Conservation (phyloP, 2,797 vertebrate species). For the Bradypodion ventrale region DNA sequence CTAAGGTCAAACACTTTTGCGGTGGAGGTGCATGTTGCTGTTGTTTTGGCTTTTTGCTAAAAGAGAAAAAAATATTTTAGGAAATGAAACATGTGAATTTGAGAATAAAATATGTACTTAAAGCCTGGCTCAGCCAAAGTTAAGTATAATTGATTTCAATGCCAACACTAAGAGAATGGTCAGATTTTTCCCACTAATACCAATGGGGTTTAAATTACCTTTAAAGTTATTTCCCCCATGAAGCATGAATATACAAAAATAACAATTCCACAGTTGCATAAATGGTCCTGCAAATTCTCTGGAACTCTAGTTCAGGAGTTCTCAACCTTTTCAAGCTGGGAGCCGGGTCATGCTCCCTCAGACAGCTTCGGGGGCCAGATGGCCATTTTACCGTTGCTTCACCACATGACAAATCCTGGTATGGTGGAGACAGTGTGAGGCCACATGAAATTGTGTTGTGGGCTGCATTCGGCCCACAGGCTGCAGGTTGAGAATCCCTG, state of each 20-base stretch:
- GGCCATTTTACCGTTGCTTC: no score
- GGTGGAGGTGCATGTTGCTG: conserved; percentile 86
- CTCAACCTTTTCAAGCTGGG: no score
- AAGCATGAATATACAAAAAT: neutral
- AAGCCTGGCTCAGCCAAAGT: neutral
- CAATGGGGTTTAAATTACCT: neutral
- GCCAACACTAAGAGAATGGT: neutral
- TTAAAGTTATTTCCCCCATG: neutral
- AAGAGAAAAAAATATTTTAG: conserved; percentile 54
- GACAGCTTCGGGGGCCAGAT: no score
- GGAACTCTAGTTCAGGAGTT: neutral
- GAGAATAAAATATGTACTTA: neutral
- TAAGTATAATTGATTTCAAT: neutral
- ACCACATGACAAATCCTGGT: no score
- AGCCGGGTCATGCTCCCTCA: no score
- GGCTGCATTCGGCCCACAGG: no score
- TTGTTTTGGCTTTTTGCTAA: conserved; percentile 87
- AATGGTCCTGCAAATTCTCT: no score
- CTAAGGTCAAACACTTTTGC: conserved; percentile 95
- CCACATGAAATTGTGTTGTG: no score
- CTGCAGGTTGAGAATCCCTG: no score
- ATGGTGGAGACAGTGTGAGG: no score
- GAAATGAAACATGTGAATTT: conserved; percentile 11
- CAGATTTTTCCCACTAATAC: neutral
- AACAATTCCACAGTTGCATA: neutral